phyloP scores from a whole-genome alignment of 2,797 vertebrate genomes.

The Erethizon dorsatum region DNA sequence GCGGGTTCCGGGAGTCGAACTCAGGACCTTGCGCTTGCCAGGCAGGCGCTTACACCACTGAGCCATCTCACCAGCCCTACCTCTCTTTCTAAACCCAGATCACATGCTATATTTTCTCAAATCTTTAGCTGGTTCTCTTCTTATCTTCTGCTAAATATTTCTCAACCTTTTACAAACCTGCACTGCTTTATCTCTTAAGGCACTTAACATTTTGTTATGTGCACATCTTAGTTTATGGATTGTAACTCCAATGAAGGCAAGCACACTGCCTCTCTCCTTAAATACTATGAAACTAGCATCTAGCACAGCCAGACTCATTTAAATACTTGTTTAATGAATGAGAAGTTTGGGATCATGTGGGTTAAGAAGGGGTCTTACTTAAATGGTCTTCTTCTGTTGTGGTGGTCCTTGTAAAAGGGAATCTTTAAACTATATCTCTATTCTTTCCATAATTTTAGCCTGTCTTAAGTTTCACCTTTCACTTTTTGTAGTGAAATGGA shows the following conservation, averaged over 20 bases:
- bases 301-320: neutral
- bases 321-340: neutral
- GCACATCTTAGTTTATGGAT: neutral
- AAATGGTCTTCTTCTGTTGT: neutral
- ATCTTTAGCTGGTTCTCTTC: neutral
- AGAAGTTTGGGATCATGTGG: neutral
- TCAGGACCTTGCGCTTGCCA: no score
- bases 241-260: neutral
- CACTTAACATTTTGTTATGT: neutral
- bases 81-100: neutral
- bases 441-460: constrained; percentile 15
- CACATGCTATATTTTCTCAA: neutral
- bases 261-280: neutral
- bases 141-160: neutral
- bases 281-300: neutral
- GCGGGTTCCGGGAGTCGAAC: no score
- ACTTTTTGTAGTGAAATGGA: constrained; percentile 81
- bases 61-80: neutral
- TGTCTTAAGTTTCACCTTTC: constrained; percentile 63
- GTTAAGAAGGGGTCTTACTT: neutral
- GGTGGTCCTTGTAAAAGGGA: neutral
- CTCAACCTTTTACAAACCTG: neutral
- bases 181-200: neutral
- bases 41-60: no score
- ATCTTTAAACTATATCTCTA: neutral